phyloP scores from a whole-genome alignment of 2,888 invertebrate genomes.

The Volucella inanis region DNA sequence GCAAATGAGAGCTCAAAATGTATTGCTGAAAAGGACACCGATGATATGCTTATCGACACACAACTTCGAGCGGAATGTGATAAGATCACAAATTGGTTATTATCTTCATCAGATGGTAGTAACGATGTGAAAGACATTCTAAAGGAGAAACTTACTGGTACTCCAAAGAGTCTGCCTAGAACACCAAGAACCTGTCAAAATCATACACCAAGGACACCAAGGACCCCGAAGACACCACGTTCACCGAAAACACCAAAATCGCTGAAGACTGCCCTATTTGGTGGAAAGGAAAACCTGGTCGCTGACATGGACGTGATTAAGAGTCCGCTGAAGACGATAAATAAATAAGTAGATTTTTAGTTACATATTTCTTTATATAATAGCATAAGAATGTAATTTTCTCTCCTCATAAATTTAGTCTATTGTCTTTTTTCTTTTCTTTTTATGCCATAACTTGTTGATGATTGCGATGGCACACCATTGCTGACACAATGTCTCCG shows the following conservation, averaged over 20 bases:
- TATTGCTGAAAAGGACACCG: constrained; percentile 78
- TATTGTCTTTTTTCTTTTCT: neutral
- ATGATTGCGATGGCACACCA: constrained; percentile 17
- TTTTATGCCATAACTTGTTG: constrained; percentile 27
- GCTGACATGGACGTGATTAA: constrained; percentile 79
- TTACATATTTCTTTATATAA: constrained; percentile 10
- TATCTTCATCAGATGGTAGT: constrained; percentile 78
- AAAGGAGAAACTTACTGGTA: constrained; percentile 64
- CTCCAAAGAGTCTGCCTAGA: constrained; percentile 71
- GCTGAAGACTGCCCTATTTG: constrained; percentile 81
- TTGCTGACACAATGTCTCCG: constrained; percentile 53
- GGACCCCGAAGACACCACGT: constrained; percentile 76
- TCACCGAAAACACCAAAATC: constrained; percentile 80
- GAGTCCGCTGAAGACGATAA: constrained; percentile 81
- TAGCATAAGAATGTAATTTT: constrained; percentile 34
- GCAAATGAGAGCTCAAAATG: constrained; percentile 76
- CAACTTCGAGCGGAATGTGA: constrained; percentile 81
- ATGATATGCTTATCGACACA: constrained; percentile 80
- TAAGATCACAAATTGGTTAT: constrained; percentile 81
- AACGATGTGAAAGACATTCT: constrained; percentile 79
- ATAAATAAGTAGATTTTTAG: constrained; percentile 77
- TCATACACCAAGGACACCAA: constrained; percentile 63
- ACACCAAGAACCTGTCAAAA: constrained; percentile 76
- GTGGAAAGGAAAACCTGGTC: constrained; percentile 82
- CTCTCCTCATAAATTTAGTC: constrained; percentile 11